Percentiles rank a stretch among this genome's conserved stretches.
Conservation (phyloP, 2,888 invertebrate species). For the Brachyopa scutellaris region DNA sequence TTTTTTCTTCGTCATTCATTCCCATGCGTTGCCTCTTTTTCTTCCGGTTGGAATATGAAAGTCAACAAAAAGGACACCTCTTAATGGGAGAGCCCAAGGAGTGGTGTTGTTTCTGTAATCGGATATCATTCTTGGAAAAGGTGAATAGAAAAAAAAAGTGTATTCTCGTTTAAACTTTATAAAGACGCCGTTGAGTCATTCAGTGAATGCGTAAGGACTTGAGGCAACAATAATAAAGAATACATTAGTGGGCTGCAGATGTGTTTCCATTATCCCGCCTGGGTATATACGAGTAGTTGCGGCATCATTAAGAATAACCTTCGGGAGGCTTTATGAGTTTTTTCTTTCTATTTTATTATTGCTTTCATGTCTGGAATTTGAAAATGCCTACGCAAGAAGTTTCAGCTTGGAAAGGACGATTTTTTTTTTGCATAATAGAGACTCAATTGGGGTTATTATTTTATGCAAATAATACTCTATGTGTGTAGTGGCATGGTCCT, state of each 20-base stretch:
- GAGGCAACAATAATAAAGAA: constrained; percentile 12
- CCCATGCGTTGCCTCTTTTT: constrained; percentile 29
- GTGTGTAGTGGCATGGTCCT: background rate
- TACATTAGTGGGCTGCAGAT: constrained; percentile 47
- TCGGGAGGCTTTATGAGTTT: constrained; percentile 19
- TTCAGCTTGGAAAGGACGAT: constrained; percentile 30
- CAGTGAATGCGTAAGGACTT: constrained; percentile 38
- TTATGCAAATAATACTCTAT: background rate
- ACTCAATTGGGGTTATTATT: constrained; percentile 3
- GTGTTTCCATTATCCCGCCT: background rate
- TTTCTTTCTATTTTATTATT: background rate
- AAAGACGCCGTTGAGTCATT: constrained; percentile 55
- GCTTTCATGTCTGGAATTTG: background rate
- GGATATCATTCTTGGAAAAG: constrained; percentile 46
- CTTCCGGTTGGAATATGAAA: constrained; percentile 39
- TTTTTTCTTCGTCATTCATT: constrained; percentile 49
- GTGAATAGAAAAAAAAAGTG: constrained; percentile 8
- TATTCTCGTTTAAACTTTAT: constrained; percentile 29
- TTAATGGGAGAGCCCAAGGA: constrained; percentile 29
- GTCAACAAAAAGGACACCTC: constrained; percentile 54
- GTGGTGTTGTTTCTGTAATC: background rate
- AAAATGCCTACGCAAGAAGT: constrained; percentile 21
- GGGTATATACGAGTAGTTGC: constrained; percentile 12
- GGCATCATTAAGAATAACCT: constrained; percentile 30
- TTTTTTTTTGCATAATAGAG: background rate